These are phyloP conservation scores for Rhysida immarginata DNA, from an alignment of 1,140 invertebrate species.

Conservation along the genomic window DNA sequence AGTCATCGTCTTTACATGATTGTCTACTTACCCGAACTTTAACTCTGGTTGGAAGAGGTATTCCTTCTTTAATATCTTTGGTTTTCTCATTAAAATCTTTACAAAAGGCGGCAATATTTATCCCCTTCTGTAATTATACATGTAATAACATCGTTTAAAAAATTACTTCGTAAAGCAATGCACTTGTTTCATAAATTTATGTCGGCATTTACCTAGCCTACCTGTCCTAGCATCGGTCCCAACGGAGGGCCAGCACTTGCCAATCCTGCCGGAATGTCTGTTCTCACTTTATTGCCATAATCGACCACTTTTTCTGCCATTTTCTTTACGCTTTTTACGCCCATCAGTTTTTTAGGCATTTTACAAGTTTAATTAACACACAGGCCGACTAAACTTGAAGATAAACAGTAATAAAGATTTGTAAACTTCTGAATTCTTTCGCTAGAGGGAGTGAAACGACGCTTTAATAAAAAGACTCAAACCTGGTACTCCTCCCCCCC, in stretches of 20 bases:
- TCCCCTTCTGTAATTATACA: constrained; percentile 55
- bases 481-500: too few species aligned
- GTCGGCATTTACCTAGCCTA: too few species aligned
- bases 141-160: not conserved
- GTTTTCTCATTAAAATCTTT: constrained; percentile 97
- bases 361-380: too few species aligned
- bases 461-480: too few species aligned
- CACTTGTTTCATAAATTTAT: too few species aligned
- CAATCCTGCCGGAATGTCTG: constrained; percentile 70
- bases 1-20: too few species aligned
- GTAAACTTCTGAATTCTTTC: too few species aligned
- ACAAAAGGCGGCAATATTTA: constrained; percentile 91
- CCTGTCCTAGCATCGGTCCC: constrained; percentile 82
- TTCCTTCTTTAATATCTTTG: constrained; percentile 77
- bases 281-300: constrained; percentile 51
- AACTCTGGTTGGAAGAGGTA: constrained; percentile 70
- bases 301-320: constrained; percentile 48
- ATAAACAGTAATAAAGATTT: too few species aligned
- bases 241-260: constrained; percentile 72
- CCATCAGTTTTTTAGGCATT: too few species aligned
- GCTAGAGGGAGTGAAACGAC: too few species aligned
- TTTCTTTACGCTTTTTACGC: constrained; percentile 41
- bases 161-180: too few species aligned
- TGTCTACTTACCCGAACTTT: constrained; percentile 48
- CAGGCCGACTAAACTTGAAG: too few species aligned